Percentiles rank a stretch among this genome's conserved stretches.
Evolutionary conservation across 2,797 vertebrate species (phyloP).

Genomic region (Peromyscus eremicus): DNA sequence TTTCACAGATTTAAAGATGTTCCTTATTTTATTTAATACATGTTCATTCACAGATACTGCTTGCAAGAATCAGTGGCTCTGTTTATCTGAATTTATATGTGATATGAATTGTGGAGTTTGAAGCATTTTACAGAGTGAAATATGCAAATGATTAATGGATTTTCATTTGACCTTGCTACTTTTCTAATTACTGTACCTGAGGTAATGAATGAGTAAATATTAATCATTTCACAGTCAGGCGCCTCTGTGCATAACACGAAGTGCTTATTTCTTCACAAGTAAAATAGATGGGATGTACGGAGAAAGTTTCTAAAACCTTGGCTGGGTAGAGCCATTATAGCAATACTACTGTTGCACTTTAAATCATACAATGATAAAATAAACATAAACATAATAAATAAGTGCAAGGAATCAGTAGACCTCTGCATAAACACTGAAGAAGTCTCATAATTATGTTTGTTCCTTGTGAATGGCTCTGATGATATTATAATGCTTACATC

Average conservation of each 20-base stretch:
- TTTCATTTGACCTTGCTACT: slow-evolving; percentile 75
- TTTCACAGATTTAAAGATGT: slow-evolving; percentile 45
- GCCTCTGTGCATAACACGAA: slow-evolving; percentile 42
- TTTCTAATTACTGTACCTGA: slow-evolving; percentile 76
- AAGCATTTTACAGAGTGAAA: slow-evolving; percentile 68
- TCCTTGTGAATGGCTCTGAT: slow-evolving; percentile 66
- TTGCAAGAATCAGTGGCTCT: slow-evolving; percentile 45
- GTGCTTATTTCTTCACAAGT: slow-evolving; percentile 40
- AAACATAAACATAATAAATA: slow-evolving; percentile 78
- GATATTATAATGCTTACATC: slow-evolving; percentile 71
- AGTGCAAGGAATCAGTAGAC: slow-evolving; percentile 55
- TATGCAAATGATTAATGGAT: slow-evolving; percentile 52
- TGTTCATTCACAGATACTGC: slow-evolving; percentile 28
- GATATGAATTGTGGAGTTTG: background rate
- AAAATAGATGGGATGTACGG: slow-evolving; percentile 33
- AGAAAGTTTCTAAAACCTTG: slow-evolving; percentile 50
- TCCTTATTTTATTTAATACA: slow-evolving; percentile 67
- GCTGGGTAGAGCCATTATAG: slow-evolving; percentile 38
- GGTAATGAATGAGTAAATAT: slow-evolving; percentile 66
- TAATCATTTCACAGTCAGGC: slow-evolving; percentile 60
- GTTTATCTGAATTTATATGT: background rate
- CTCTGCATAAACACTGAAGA: slow-evolving; percentile 61
- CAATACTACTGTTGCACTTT: slow-evolving; percentile 49
- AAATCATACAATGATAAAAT: slow-evolving; percentile 65
- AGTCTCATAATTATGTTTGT: slow-evolving; percentile 71